Evolutionary conservation across 2,797 vertebrate genomes (phyloP), one percentile per base, ranked within the genome.

Genomic region (Sparus aurata): DNA sequence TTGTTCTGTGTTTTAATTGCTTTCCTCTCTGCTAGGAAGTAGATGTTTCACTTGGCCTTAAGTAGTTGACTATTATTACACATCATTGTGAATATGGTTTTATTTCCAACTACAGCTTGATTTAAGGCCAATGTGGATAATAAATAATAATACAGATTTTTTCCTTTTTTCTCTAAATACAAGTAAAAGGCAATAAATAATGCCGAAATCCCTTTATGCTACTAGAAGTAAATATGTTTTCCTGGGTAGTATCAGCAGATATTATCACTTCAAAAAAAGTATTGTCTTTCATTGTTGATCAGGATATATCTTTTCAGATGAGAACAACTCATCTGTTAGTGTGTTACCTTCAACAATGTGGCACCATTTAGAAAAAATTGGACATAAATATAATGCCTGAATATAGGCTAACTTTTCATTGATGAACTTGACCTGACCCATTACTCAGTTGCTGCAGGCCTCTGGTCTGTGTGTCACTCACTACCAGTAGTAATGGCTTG

Each of bases 131-230:
- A 20, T 59, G 30, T 38, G 17, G 30, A 12, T 38, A 38, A 59
- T 12, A 38, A 11, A n/a, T 34, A 34, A 34, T 34, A 7, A 1
- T 34, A 34, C 7, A 34, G 34, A 4, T 30, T 30, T 30, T 30
- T 34, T 34, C 8, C 7, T 30, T 30, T 30, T 30, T 30, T 60
- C 46, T 53, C 47, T 22, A 10, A 75, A 59, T 23, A 30, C 45
- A 43, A 50, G 66, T 27, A n/a, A 45, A 74, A 58, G 2, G 25
- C 46, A 47, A 57, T 13, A 38, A 64, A 64, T 58, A n/a, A 16
- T 3, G 18, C 1, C 5, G 47, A 20, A 11, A 6, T 59, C 63
- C 2, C 23, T 64, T 46, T 27, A 54, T 22, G 15, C 16, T 13
- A 43, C 27, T 23, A 54, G 25, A 27, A 64, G 30, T 23, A 38